Percentiles rank a stretch among this genome's conserved stretches.
phyloP scores from a whole-genome alignment of 2,113 vertebrate species.

The Tamias sibiricus region DNA sequence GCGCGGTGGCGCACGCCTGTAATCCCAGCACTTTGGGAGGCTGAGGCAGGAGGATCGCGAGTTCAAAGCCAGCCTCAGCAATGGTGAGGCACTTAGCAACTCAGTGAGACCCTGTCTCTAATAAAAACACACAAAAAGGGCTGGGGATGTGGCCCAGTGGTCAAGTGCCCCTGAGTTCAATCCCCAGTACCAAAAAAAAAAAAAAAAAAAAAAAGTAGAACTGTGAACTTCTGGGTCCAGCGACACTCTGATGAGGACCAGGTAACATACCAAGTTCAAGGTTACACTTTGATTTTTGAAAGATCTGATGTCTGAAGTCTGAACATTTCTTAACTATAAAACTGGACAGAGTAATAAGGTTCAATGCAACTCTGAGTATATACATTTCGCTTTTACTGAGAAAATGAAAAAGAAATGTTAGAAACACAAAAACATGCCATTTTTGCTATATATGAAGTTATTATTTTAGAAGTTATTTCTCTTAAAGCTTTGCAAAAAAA shows the following conservation, averaged over 20 bases:
- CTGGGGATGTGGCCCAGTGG: too few relatives aligned
- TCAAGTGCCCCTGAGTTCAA: too few relatives aligned
- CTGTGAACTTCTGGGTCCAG: background rate
- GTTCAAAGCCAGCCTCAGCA: too few relatives aligned
- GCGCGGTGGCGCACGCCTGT: too few relatives aligned
- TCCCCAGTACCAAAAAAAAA: too few relatives aligned
- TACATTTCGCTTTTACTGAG: constrained; percentile 47
- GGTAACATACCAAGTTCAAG: constrained; percentile 46
- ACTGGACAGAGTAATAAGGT: constrained; percentile 33
- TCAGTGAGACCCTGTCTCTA: too few relatives aligned
- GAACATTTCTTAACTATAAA: constrained; percentile 13
- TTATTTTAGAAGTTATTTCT: constrained; percentile 26
- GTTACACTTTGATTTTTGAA: constrained; percentile 52
- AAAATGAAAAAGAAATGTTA: constrained; percentile 54
- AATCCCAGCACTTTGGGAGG: too few relatives aligned
- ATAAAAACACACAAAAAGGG: too few relatives aligned
- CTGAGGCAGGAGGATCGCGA: too few relatives aligned
- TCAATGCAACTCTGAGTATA: constrained; percentile 9
- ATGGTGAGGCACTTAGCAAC: too few relatives aligned
- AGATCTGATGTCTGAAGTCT: constrained; percentile 22
- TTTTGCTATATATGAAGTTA: background rate
- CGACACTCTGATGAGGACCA: background rate
- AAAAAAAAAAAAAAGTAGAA: constrained; percentile 18
- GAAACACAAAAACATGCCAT: constrained; percentile 26
- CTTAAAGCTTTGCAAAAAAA: background rate